Conservation (phyloP, 2,888 invertebrate species). For the Acrocyrtus sp. region DNA sequence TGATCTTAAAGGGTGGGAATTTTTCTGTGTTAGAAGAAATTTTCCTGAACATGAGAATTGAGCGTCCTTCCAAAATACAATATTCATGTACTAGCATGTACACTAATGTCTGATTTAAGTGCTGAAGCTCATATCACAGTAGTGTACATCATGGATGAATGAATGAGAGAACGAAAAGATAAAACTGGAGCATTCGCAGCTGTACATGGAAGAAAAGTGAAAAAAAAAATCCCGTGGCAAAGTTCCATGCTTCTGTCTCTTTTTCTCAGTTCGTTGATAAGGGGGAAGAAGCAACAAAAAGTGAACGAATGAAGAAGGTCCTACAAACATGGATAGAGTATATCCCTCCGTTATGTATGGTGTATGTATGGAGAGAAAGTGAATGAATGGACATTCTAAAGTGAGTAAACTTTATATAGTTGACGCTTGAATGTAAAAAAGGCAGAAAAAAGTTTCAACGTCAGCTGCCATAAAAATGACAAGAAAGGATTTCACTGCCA, state of each 20-base stretch:
- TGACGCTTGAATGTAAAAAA: slow-evolving; percentile 24
- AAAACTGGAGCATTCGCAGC: slow-evolving; percentile 46
- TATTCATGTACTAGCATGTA: slow-evolving; percentile 30
- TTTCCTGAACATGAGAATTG: slow-evolving; percentile 46
- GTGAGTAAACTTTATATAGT: no score
- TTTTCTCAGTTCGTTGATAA: slow-evolving; percentile 8
- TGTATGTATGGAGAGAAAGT: background rate
- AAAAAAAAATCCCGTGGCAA: slow-evolving; percentile 53
- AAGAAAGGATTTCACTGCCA: slow-evolving; percentile 52
- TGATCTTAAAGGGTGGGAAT: no score
- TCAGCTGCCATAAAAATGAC: slow-evolving; percentile 61
- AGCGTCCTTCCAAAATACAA: slow-evolving; percentile 41
- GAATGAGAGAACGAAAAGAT: slow-evolving; percentile 19
- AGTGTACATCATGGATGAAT: slow-evolving; percentile 36
- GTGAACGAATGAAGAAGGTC: background rate
- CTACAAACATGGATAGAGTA: no score
- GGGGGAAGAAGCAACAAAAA: background rate
- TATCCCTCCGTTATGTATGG: no score
- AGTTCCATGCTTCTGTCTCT: slow-evolving; percentile 44
- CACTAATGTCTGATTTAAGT: no score
- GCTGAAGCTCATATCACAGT: no score
- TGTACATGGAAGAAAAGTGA: slow-evolving; percentile 40
- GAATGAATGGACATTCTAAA: background rate
- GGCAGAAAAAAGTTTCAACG: slow-evolving; percentile 50
- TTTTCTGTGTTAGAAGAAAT: slow-evolving; percentile 21